These are phyloP conservation scores for Clunio marinus DNA, from an alignment of 2,888 invertebrate species.

Conservation along the genomic window DNA sequence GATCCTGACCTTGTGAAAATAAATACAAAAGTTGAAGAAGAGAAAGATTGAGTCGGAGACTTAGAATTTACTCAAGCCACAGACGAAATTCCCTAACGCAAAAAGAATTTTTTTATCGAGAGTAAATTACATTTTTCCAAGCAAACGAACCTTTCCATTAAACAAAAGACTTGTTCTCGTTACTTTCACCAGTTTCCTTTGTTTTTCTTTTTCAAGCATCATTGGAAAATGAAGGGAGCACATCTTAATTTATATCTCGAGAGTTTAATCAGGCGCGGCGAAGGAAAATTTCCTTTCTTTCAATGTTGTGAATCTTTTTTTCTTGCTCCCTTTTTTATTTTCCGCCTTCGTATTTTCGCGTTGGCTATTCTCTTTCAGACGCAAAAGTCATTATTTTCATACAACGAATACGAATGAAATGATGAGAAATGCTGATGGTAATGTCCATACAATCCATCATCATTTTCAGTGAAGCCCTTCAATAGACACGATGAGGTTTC, in stretches of 20 bases:
- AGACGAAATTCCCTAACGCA: background rate
- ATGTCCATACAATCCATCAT: constrained; percentile 5
- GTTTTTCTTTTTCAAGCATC: background rate
- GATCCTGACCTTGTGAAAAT: background rate
- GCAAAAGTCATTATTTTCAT: background rate
- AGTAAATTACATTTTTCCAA: background rate
- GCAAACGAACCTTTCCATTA: constrained; percentile 9
- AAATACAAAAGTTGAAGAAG: no score
- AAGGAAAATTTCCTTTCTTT: background rate
- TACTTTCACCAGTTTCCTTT: background rate
- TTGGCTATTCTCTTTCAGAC: background rate
- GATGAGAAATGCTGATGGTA: background rate
- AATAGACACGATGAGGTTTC: background rate
- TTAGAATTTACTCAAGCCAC: background rate
- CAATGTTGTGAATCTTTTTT: background rate
- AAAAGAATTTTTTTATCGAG: background rate
- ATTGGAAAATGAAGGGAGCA: background rate
- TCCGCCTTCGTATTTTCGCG: background rate
- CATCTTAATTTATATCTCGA: constrained; percentile 30
- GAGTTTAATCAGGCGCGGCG: constrained; percentile 31
- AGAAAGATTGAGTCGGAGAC: no score
- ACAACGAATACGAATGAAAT: background rate
- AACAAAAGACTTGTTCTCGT: background rate
- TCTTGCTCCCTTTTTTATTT: background rate
- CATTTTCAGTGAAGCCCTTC: background rate